These are phyloP conservation scores for Ibycter americanus DNA, from an alignment of 2,797 vertebrate genomes.

Conservation along the genomic window DNA sequence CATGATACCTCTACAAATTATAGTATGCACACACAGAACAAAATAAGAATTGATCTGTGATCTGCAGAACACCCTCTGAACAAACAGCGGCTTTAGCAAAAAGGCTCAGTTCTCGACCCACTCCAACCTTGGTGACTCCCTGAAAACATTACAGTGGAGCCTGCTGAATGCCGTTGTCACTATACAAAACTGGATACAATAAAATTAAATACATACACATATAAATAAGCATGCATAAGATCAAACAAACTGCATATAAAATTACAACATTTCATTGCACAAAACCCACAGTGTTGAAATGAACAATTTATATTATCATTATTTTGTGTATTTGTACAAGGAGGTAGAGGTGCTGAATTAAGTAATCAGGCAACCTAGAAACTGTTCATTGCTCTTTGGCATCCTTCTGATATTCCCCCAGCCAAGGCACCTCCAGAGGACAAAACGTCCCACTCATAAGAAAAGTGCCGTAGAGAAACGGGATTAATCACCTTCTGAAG, in stretches of 20 bases:
- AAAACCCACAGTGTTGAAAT: not conserved
- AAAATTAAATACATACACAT: not conserved
- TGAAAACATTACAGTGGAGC: not conserved
- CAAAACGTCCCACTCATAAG: not conserved
- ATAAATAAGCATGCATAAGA: not conserved
- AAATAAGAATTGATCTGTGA: not conserved
- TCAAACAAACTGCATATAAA: not conserved
- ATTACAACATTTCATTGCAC: not conserved
- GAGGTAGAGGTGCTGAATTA: not conserved
- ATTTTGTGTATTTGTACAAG: not conserved
- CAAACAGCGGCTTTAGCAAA: not conserved
- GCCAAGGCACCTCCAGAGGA: not conserved
- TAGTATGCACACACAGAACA: not conserved
- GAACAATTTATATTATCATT: not conserved
- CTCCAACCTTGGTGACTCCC: not conserved
- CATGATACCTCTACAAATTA: not conserved
- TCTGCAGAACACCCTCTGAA: not conserved
- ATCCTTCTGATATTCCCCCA: not conserved
- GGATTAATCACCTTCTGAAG: not conserved
- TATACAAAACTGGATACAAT: not conserved
- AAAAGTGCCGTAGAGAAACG: not conserved
- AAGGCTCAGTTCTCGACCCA: rapidly evolving
- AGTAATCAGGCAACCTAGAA: not conserved
- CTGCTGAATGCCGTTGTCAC: not conserved
- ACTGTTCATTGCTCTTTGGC: not conserved